phyloP scores from a whole-genome alignment of 2,797 vertebrate species.

The Mastacembelus armatus region DNA sequence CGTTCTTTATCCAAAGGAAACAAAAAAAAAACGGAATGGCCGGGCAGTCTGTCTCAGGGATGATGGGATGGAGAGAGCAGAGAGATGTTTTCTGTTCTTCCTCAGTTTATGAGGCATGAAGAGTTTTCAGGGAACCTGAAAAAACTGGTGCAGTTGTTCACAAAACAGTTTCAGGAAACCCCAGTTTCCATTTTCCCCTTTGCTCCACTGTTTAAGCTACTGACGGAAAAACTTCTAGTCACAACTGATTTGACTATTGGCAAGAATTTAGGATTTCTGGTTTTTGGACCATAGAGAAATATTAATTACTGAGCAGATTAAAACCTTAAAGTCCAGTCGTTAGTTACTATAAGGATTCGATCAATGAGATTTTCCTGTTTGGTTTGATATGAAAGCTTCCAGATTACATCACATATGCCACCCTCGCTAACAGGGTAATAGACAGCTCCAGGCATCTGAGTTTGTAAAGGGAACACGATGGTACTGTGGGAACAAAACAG shows the following conservation, averaged over 20 bases:
- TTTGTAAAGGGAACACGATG: constrained; percentile 7
- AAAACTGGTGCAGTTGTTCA: constrained; percentile 68
- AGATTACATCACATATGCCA: constrained; percentile 19
- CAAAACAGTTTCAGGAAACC: constrained; percentile 72
- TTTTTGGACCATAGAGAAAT: too few relatives aligned
- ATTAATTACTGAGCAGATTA: background rate
- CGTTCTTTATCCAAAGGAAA: constrained; percentile 1
- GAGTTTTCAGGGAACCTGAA: constrained; percentile 64
- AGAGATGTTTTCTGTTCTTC: constrained; percentile 51
- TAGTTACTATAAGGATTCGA: constrained; percentile 25
- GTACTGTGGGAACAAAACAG: background rate
- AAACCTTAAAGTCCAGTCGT: background rate
- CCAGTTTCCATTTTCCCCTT: constrained; percentile 1
- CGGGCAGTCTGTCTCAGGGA: constrained; percentile 13
- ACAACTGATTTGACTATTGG: too few relatives aligned
- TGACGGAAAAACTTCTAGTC: too few relatives aligned
- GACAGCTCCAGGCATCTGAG: constrained; percentile 17
- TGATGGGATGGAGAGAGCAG: constrained; percentile 39
- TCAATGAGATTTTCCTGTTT: background rate
- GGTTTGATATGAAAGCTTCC: constrained; percentile 12
- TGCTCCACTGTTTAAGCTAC: background rate
- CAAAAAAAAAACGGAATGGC: background rate
- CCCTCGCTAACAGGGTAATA: constrained; percentile 42
- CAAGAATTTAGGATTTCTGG: too few relatives aligned
- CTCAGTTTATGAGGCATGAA: constrained; percentile 77